Conservation (phyloP, 2,797 vertebrate genomes). For the Macrochelys suwanniensis region DNA sequence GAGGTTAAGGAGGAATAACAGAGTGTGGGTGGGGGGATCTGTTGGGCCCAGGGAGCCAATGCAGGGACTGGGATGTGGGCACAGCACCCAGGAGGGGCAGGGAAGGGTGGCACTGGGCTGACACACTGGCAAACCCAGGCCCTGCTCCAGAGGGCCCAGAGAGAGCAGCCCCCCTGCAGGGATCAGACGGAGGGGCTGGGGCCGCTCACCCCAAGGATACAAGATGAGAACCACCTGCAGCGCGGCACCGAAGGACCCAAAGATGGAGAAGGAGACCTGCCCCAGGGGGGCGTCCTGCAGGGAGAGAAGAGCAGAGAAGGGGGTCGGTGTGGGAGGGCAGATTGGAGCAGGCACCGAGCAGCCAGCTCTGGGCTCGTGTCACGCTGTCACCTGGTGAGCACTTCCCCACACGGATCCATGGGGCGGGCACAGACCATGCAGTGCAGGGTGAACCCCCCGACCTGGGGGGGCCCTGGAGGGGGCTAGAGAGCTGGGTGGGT, state of each 20-base stretch:
- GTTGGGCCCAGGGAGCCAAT: not conserved
- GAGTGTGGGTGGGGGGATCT: not conserved
- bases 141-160: not conserved
- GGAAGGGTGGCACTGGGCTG: accelerated
- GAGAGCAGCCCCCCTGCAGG: not conserved
- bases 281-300: constrained; percentile 90
- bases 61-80: no score
- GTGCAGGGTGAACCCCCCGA: no score
- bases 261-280: constrained; percentile 94
- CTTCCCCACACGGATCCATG: not conserved
- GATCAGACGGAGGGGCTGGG: accelerated
- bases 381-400: not conserved
- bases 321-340: accelerated
- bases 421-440: not conserved
- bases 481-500: not conserved
- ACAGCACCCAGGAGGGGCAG: not conserved
- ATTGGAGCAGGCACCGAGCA: not conserved
- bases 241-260: constrained; percentile 94
- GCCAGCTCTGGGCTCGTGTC: not conserved
- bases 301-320: not conserved
- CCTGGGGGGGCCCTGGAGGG: not conserved
- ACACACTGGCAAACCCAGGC: accelerated
- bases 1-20: constrained; percentile 72
- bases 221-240: constrained; percentile 96
- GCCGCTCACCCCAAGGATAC: constrained; percentile 88